Base-by-base conservation (phyloP, 2,888 invertebrate species). In the Drosophila fulvimacula region DNA sequence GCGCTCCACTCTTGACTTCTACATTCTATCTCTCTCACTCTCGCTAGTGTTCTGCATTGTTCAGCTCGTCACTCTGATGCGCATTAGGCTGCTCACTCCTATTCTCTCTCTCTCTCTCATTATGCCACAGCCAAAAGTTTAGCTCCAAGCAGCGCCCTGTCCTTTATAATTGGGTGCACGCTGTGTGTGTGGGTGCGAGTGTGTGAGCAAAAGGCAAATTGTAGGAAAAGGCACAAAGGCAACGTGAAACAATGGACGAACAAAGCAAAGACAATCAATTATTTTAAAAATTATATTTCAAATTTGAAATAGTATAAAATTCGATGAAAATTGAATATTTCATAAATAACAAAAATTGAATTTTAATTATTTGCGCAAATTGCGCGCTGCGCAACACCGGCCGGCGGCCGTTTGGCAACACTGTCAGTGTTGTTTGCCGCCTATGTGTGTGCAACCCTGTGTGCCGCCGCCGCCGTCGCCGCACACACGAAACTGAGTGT, bases 111-210 rank as follows among this genome's bases (percentile, higher is more conserved):
- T 46, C 34, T 39, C 55, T 27, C 57, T 76, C 51, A 72, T 69
- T 81, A 65, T 59, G 63, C 55, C 51, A 51, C 63, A 71, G 48
- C 59, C 68, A 73, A 78, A 79, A 64, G 70, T 65, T 79, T 56
- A 65, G 86, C 80, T 77, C 78, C 88, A 82, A 83, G 69, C 81
- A 30, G 27, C 27, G 81, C 72, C 59, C 80, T 70, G 72, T 82
- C 88, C 88, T 85, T 87, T 77, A 46, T 64, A 60, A 63, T 44
- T 56, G 63, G 39, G 39, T 39, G 38, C 30, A 39, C 24, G 32
- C 30, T 24, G 49, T 69, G 46, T 62, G 51, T 64, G 39, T 58
- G 53, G 34, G 59, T 53, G 44, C n/a, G 6, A 3, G 39, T 51
- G 52, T 76, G 65, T 68, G 53, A 63, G 62, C 44, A 69, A 76